phyloP scores from a whole-genome alignment of 1,140 invertebrate species.

The Bicyclus anynana region DNA sequence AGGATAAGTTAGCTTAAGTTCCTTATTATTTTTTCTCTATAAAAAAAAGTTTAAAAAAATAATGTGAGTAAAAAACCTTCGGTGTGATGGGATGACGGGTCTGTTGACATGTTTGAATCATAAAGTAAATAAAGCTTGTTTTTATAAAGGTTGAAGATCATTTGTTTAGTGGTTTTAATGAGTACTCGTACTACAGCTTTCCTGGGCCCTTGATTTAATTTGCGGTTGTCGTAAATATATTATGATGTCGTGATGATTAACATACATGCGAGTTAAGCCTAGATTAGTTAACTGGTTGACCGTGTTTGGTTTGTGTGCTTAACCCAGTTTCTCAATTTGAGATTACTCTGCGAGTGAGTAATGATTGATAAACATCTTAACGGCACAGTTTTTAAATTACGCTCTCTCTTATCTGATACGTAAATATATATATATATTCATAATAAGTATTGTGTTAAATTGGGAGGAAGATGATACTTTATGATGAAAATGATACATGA shows the following conservation, averaged over 20 bases:
- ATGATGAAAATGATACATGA: too few species aligned
- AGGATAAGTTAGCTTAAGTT: too few species aligned
- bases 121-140: too few species aligned
- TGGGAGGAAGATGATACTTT: too few species aligned
- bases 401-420: conserved; percentile 15
- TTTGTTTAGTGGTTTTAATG: too few species aligned
- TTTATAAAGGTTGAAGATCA: too few species aligned
- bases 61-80: too few species aligned
- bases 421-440: background rate
- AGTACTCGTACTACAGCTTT: too few species aligned
- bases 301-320: conserved; percentile 31
- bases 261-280: background rate
- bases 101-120: too few species aligned
- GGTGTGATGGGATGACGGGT: too few species aligned
- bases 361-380: conserved; percentile 27
- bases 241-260: conserved; percentile 6
- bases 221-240: background rate
- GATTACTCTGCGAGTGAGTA: conserved; percentile 26
- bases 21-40: too few species aligned
- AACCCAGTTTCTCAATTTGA: conserved; percentile 33
- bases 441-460: background rate
- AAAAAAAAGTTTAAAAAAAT: too few species aligned
- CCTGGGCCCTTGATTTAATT: background rate
- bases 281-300: conserved; percentile 21
- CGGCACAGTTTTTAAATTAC: conserved; percentile 20